Base-by-base conservation (phyloP, 2,888 invertebrate species). In the Lasius fuliginosus region DNA sequence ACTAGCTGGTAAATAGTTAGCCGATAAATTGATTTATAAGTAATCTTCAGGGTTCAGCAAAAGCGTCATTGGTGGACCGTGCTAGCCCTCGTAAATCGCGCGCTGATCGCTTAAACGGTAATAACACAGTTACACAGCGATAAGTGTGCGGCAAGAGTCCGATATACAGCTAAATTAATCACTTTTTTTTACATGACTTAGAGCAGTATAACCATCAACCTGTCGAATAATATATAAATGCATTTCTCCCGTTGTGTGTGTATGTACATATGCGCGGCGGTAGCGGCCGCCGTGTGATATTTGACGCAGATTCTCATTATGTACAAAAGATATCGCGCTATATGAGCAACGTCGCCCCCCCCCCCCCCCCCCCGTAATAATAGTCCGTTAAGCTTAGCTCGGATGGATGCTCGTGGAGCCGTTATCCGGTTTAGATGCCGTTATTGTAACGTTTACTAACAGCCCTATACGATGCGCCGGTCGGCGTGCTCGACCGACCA, bases 111-210 rank as follows among this genome's bases (percentile, higher is more conserved):
- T 89, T 89, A 88, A 88, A 81, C 87, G 84, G 46, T 86, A 91
- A 84, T 91, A 91, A 89, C 89, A 91, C 89, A 91, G 87, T 89
- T 86, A 89, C 86, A 86, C 89, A 88, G 85, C 82, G 83, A 77
- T 90, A 91, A 92, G 91, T 64, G 33, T 69, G 88, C 91, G 88
- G 89, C 88, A 89, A 90, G 87, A 89, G 90, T 85, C 74, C 90
- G 92, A 92, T 93, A 92, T 92, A 93, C 92, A 92, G 87, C 91
- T 92, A 92, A 90, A 88, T 90, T 90, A 86, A 85, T 84, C 36
- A 56, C 85, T 79, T 90, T 89, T 90, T 91, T 93, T 91, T 93
- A 93, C 92, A 93, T 82, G 77, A 74, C 85, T 85, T 83, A 85
- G 76, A 82, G 53, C 74, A 76, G 71, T 84, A 56, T 73, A 83